These are phyloP conservation scores for Eulacestoma nigropectus DNA, from an alignment of 2,113 vertebrate species.

Conservation along the genomic window DNA sequence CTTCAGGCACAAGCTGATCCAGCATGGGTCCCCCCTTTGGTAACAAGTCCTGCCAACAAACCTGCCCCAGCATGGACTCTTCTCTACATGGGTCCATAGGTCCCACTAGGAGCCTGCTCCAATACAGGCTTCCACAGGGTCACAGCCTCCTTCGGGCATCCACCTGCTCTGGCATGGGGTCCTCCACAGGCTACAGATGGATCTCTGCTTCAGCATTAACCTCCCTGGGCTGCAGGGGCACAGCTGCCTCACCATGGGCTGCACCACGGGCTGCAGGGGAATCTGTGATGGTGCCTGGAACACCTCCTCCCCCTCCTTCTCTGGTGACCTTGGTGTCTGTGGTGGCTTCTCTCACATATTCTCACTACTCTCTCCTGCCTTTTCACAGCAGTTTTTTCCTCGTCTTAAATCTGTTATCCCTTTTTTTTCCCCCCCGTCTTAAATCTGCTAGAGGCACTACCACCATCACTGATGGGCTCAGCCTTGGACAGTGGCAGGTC, in stretches of 20 bases:
- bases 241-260: neutral
- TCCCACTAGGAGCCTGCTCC: neutral
- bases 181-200: neutral
- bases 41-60: neutral
- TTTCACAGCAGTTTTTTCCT: neutral
- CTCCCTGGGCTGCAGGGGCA: neutral
- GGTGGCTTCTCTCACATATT: neutral
- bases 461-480: neutral
- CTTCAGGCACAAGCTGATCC: neutral
- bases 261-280: neutral
- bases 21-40: too few species aligned
- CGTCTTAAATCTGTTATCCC: neutral
- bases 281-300: neutral
- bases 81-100: neutral
- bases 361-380: neutral
- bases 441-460: neutral
- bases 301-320: neutral
- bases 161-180: neutral
- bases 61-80: neutral
- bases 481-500: neutral
- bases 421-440: too few species aligned
- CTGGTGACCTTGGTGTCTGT: neutral
- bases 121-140: neutral
- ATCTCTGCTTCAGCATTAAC: neutral
- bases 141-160: neutral